Evolutionary conservation across 92 coral and sea anemone genomes (phyloP).

Genomic region (Heliopora coerulea): DNA sequence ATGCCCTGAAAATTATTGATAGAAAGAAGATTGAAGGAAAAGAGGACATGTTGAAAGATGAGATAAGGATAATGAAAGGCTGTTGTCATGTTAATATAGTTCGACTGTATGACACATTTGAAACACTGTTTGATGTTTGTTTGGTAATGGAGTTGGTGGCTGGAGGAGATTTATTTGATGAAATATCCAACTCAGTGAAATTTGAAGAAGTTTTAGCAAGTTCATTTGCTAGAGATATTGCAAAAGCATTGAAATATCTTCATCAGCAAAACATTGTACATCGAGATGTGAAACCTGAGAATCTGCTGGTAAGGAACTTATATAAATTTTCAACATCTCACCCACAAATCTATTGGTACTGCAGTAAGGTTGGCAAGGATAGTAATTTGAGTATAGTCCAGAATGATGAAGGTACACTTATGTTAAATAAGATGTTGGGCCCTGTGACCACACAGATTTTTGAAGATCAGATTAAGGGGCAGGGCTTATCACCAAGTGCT

Average conservation of each 20-base stretch:
- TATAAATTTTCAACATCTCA: too few species aligned
- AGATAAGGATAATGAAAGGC: constrained; percentile 82
- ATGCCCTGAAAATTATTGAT: constrained; percentile 92
- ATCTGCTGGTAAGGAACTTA: constrained; percentile 76
- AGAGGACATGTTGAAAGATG: constrained; percentile 92
- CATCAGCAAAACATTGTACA: constrained; percentile 90
- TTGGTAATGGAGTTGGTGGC: constrained; percentile 83
- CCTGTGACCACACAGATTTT: too few species aligned
- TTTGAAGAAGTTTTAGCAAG: constrained; percentile 82
- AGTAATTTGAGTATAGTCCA: too few species aligned
- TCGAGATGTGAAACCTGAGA: constrained; percentile 96
- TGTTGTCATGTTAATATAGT: constrained; percentile 89
- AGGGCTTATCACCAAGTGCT: too few species aligned
- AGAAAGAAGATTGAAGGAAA: constrained; percentile 82
- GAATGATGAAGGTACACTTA: too few species aligned
- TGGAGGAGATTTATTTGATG: constrained; percentile 96
- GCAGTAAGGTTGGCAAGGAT: too few species aligned
- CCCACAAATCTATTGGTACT: too few species aligned
- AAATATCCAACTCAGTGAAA: constrained; percentile 86
- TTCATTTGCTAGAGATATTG: constrained; percentile 74
- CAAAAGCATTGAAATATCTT: constrained; percentile 78
- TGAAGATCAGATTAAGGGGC: too few species aligned
- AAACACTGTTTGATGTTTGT: constrained; percentile 70
- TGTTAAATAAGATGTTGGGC: too few species aligned
- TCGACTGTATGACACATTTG: constrained; percentile 79